Percentiles rank a stretch among this genome's conserved stretches.
These are phyloP conservation scores for Drosophila truncata DNA, from an alignment of 1,140 invertebrate genomes.

Conservation along the genomic window DNA sequence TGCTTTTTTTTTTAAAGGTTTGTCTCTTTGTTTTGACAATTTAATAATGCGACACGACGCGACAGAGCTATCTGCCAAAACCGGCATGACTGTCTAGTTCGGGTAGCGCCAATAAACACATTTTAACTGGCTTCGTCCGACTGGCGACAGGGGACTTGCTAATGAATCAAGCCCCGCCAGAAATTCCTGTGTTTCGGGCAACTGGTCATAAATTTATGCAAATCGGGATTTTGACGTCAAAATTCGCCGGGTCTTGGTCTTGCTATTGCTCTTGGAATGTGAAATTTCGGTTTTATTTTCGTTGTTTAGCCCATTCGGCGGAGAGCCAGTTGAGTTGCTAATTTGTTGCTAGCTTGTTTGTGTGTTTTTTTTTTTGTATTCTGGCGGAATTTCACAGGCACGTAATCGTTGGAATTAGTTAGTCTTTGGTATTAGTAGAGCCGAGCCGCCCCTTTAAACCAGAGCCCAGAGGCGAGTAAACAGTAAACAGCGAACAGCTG, in stretches of 20 bases:
- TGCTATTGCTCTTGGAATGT: slow-evolving; percentile 63
- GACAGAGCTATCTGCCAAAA: slow-evolving; percentile 43
- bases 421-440: slow-evolving; percentile 1
- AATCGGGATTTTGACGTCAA: slow-evolving; percentile 79
- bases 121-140: slow-evolving; percentile 46
- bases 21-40: slow-evolving; percentile 46
- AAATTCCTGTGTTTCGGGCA: slow-evolving; percentile 67
- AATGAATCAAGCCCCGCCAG: slow-evolving; percentile 75
- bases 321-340: slow-evolving; percentile 55
- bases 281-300: slow-evolving; percentile 69
- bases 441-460: slow-evolving; percentile 20
- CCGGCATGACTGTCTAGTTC: slow-evolving; percentile 70
- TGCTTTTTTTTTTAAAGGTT: slow-evolving; percentile 12
- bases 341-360: slow-evolving; percentile 46
- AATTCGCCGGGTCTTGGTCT: slow-evolving; percentile 56
- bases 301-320: slow-evolving; percentile 31
- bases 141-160: slow-evolving; percentile 38
- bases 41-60: slow-evolving; percentile 65
- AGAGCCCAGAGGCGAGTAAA: not conserved
- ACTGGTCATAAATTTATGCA: slow-evolving; percentile 69
- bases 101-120: slow-evolving; percentile 67
- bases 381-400: slow-evolving; percentile 51
- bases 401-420: slow-evolving; percentile 43
- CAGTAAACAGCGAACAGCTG: slow-evolving; percentile 51
- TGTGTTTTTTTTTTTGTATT: slow-evolving; percentile 27